phyloP scores from a whole-genome alignment of 64 coral and sea anemone species.

The Hydrozoanthus tunicans region DNA sequence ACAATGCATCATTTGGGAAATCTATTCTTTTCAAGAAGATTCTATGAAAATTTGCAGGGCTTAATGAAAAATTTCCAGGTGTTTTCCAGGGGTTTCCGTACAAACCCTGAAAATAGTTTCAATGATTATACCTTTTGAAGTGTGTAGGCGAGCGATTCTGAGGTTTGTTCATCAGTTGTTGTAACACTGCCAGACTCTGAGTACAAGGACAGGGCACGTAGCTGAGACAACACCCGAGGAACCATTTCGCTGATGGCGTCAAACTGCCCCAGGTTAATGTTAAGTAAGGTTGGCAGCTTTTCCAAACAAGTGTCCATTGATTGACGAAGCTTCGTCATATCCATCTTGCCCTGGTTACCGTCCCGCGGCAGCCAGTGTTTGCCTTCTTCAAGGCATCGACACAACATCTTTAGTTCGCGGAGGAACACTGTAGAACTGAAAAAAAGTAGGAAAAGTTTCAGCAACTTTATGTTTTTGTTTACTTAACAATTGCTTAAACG shows the following conservation, averaged over 20 bases:
- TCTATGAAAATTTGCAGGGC: no score
- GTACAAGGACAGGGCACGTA: conserved; percentile 84
- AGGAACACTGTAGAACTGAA: conserved; percentile 66
- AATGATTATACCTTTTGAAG: conserved; percentile 65
- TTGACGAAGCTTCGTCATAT: conserved; percentile 68
- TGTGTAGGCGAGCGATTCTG: conserved; percentile 78
- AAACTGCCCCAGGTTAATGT: conserved; percentile 59
- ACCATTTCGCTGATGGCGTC: conserved; percentile 58
- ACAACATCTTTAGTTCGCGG: conserved; percentile 55
- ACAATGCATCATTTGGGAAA: no score
- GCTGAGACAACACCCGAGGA: conserved; percentile 82
- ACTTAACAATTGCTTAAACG: no score
- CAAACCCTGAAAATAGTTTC: no score
- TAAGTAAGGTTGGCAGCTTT: conserved; percentile 83
- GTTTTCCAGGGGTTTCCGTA: no score
- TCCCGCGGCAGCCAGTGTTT: conserved; percentile 3
- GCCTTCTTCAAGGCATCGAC: conserved; percentile 15
- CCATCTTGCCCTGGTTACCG: not conserved
- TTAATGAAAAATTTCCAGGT: no score
- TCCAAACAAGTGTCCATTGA: conserved; percentile 85
- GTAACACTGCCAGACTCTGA: conserved; percentile 77
- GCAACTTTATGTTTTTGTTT: not conserved
- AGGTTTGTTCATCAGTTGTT: conserved; percentile 62
- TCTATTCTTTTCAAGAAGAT: no score
- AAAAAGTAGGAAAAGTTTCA: not conserved